phyloP scores from a whole-genome alignment of 2,797 vertebrate species.

The Melanotaenia parkinsoni region DNA sequence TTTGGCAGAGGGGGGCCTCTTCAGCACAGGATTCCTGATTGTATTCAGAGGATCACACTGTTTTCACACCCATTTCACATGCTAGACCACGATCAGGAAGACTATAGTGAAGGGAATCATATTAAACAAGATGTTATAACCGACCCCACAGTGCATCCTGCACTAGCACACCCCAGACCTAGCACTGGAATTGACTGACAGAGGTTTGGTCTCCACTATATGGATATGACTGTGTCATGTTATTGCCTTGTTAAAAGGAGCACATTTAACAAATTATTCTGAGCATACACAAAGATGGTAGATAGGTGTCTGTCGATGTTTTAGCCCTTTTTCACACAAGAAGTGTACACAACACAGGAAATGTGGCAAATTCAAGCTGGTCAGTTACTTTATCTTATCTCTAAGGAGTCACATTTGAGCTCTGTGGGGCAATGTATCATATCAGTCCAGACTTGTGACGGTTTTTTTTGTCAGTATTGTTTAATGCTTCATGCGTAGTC shows the following conservation, averaged over 20 bases:
- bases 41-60: conserved; percentile 42
- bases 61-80: conserved; percentile 49
- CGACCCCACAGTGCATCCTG: not conserved
- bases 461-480: not conserved
- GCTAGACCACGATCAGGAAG: conserved; percentile 17
- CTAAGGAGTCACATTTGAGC: not conserved
- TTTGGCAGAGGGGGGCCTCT: conserved; percentile 43
- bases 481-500: not conserved
- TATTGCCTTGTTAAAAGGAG: not conserved
- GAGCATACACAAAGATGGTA: not conserved
- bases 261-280: not conserved
- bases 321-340: not conserved
- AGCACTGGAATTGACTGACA: not conserved
- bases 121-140: not conserved
- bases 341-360: not conserved
- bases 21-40: conserved; percentile 41
- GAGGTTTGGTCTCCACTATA: not conserved
- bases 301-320: not conserved
- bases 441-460: not conserved
- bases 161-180: not conserved
- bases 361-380: not conserved
- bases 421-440: not conserved
- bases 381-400: not conserved
- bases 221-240: not conserved
- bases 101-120: not conserved